phyloP scores from a whole-genome alignment of 2,888 invertebrate genomes.

The Helleia helle region DNA sequence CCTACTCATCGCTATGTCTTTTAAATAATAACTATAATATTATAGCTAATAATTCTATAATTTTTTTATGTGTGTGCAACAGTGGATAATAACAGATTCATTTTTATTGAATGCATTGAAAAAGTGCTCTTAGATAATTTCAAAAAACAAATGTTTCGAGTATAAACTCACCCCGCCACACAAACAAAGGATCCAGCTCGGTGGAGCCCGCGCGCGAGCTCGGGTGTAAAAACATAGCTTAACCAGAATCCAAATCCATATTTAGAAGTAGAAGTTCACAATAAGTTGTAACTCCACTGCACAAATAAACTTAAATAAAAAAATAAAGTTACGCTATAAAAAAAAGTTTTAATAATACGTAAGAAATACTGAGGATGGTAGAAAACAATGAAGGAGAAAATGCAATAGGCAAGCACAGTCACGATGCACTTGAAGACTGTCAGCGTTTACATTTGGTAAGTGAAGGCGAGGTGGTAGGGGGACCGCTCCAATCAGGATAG shows the following conservation, averaged over 20 bases:
- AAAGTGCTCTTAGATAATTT: too few relatives aligned
- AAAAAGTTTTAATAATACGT: background rate
- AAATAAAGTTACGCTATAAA: background rate
- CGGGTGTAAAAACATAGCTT: conserved; percentile 67
- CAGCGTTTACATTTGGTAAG: conserved; percentile 17
- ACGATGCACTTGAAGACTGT: conserved; percentile 26
- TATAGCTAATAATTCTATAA: too few relatives aligned
- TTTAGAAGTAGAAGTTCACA: conserved; percentile 37
- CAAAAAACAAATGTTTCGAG: too few relatives aligned
- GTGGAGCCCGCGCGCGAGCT: conserved; percentile 56
- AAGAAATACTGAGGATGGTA: background rate
- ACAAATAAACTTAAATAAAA: conserved; percentile 10
- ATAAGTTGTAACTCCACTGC: conserved; percentile 16
- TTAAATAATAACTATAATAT: too few relatives aligned
- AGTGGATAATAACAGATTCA: too few relatives aligned
- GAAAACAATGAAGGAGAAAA: conserved; percentile 11
- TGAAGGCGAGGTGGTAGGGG: conserved; percentile 25
- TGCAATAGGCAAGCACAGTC: conserved; percentile 20
- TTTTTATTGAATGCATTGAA: too few relatives aligned
- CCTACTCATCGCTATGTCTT: too few relatives aligned
- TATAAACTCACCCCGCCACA: conserved; percentile 60
- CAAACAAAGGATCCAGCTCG: conserved; percentile 58
- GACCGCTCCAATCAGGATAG: conserved; percentile 17
- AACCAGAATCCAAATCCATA: conserved; percentile 67
- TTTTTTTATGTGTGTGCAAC: too few relatives aligned